Evolutionary conservation across 1,140 invertebrate species (phyloP), one percentile per base, ranked within the genome.

Genomic region (Sipha flava): DNA sequence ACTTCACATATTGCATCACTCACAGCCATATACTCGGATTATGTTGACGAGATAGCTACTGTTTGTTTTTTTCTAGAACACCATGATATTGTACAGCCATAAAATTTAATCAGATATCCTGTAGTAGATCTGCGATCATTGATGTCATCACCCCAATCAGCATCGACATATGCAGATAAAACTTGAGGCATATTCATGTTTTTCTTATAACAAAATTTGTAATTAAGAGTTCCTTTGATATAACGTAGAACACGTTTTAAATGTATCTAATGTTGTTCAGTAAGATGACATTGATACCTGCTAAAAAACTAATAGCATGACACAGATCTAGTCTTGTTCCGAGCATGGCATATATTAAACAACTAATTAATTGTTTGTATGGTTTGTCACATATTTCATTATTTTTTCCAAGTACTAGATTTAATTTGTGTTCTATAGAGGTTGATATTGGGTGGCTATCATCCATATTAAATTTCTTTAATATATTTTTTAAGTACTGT

Each of bases 201-300:
- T 80, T 79, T 82, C 83, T 62, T 64, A 83, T 79, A 84, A 21
- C 21, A 21, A 16, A 85, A 29, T 10, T 82, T 82, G 26, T 75
- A 59, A 73, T 82, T 12, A 54, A 49, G 21, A 29, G 82, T 84
- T 0, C 81, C 83, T 75, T 83, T 83, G 18, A 85, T n/a, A 52
- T 85, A 85, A 57, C 81, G 82, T 40, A 84, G 31, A 49, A 84
- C 81, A 14, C 83, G 29, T 79, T 83, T 84, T 21, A 82, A 80
- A 26, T 79, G 54, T 43, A 82, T 80, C 82, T 83, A 84, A 34
- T 84, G 47, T 47, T 81, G 68, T 62, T 83, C 75, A 80, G 62
- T 80, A n/a, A 82, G 81, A 43, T 72, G 79, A 23, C 79, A 37
- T 81, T 85, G 84, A 80, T 80, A 85, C 57, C 84, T 72, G 59